Percentiles rank a stretch among this genome's conserved stretches.
phyloP scores from a whole-genome alignment of 2,797 vertebrate genomes.

The Masticophis lateralis region DNA sequence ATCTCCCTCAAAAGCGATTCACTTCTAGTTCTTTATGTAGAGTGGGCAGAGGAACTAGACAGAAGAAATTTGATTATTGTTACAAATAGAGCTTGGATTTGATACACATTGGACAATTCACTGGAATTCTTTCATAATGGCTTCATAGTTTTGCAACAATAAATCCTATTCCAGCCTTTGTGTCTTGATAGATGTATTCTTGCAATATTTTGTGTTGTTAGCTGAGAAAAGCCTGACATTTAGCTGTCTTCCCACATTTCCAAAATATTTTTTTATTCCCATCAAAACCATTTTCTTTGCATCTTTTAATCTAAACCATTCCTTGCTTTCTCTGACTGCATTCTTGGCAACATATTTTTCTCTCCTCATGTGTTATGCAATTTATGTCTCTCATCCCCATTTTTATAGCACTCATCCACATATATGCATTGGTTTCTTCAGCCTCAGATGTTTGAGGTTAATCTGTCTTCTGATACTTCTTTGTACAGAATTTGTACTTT shows the following conservation, averaged over 20 bases:
- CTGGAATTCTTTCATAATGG: neutral
- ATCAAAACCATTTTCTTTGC: neutral
- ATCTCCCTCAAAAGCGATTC: neutral
- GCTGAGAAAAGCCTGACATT: neutral
- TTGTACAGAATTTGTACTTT: neutral
- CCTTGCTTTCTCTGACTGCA: neutral
- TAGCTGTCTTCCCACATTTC: neutral
- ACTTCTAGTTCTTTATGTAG: neutral
- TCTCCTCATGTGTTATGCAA: neutral
- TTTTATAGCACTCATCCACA: neutral
- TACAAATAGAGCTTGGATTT: neutral
- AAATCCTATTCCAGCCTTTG: neutral
- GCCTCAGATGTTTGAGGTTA: neutral
- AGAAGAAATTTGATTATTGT: neutral
- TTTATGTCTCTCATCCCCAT: neutral
- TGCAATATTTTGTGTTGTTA: neutral
- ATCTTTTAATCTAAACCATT: neutral
- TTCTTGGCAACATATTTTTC: neutral
- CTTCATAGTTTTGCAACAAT: neutral
- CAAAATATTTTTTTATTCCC: neutral
- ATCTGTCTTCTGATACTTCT: neutral
- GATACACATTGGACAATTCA: neutral
- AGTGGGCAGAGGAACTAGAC: neutral
- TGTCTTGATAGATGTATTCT: neutral
- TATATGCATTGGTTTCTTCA: neutral